Evolutionary conservation across 2,888 invertebrate species (phyloP), one percentile per base, ranked within the genome.

Genomic region (Yponomeuta sedellus): DNA sequence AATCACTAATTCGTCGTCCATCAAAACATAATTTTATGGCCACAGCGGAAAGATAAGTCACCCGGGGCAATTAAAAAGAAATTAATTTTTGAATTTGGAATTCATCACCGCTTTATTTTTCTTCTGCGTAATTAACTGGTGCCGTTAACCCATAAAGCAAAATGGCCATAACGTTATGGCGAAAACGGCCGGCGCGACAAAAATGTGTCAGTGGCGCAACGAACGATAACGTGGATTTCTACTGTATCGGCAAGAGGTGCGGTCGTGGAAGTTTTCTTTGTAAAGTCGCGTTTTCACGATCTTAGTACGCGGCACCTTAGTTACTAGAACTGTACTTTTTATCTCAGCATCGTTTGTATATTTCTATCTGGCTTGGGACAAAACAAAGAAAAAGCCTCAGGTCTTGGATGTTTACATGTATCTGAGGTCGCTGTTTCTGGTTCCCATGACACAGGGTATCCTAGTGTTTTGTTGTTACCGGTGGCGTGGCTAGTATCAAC

Each of bases 161-260:
- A 59, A 59, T 59, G 59, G 59, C 59, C 59, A 59, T 59, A 59
- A 59, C 59, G 59, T 25, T 20, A 57, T n/a, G 20, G 59, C 59
- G 59, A 62, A 62, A 62, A 19, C 44, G 44, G 44, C 16, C 8
- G 34, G 34, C 62, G 40, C n/a, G 25, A 62, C 10, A 22, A 62
- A 62, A 39, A 34, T 66, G 44, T 61, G 66, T 61, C 66, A 66
- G 12, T 28, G 16, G 64, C 28, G 11, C 66, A 64, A 66, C 58
- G 64, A 10, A 63, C 66, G 66, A 66, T 66, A 66, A 66, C 58
- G 57, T 58, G 58, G n/a, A 58, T 58, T 58, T 58, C 58, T 19
- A 58, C 58, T 58, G 20, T 22, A 22, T 58, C 16, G 44, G 4
- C 44, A 16, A 16, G 5, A 52, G 44, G 44, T 52, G 44, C 44